Base-by-base conservation (phyloP, 2,888 invertebrate genomes). In the Maniola hyperantus region DNA sequence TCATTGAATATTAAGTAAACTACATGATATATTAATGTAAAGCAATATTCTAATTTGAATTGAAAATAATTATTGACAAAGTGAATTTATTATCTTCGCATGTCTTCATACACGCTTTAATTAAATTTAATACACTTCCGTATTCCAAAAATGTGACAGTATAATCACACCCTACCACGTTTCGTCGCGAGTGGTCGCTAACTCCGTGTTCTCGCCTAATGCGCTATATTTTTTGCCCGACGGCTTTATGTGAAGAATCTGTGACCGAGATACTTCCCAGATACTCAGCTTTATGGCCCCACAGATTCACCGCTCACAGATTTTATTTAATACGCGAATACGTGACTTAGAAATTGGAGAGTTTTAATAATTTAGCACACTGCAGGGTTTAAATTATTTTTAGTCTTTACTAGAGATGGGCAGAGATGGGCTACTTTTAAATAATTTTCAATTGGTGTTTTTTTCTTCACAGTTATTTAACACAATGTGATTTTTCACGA, bases 221-320 rank as follows among this genome's bases (percentile, higher is more conserved):
- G 54, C 53, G 53, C 64, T 62, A 54, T 69, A 50, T 50, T 70
- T 70, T 64, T 67, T 50, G 50, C 36, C 36, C 46, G 62, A 63
- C 64, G 59, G 42, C 39, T 67, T 70, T 65, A 65, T 54, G 65
- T 63, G 54, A 44, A 39, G 55, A 66, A 61, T 34, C 57, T 63
- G 61, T 63, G 69, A 67, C 67, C 36, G 59, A 64, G 64, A 65
- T 67, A 65, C 58, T 70, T 63, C 18, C 59, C 57, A 55, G 51
- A 62, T 63, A 63, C 44, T 48, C 50, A 10, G 39, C 51, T 65
- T 57, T 44, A 57, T 63, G 26, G 60, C 15, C 34, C 15, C 34
- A 20, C 18, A 39, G 57, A n/a, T n/a, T 34, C 36, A 39, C 8
- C 18, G 50, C 36, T 48, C 58, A 36, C 61, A 57, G 67, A 62